Evolutionary conservation across 2,113 vertebrate genomes (phyloP), one percentile per base, ranked within the genome.

Genomic region (Thamnaconus septentrionalis): DNA sequence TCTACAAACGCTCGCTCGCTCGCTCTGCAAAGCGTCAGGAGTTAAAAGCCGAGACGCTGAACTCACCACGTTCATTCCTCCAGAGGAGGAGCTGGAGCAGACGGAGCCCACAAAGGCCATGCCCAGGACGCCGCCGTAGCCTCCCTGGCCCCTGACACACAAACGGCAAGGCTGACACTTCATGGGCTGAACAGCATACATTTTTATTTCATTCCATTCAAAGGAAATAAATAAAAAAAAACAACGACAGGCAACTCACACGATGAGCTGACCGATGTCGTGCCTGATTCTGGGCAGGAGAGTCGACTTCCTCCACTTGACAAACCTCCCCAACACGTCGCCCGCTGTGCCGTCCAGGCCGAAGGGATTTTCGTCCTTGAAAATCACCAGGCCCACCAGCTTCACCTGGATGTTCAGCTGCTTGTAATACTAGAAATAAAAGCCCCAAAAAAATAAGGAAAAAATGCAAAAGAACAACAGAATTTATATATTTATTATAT

Each of bases 61-160:
- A 84, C 94, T 91, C 61, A 97, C 95, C 82, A 93, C 88, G 48
- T 78, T 93, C 75, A 97, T 94, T 59, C 93, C 95, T 41, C 91
- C 94, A 44, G 85, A 79, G 39, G 2, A 82, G 10, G 89, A 64
- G 0, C 41, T 78, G 0, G 91, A 94, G 85, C 95, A 97, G 8
- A 94, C 75, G 0, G 91, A 90, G 0, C 95, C 93, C 57, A 93
- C 92, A 43, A 92, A 96, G 62, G 94, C 95, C 94, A 95, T 95
- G 3, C 95, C 95, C 56, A 95, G 65, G 3, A 93, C 51, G 0
- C 74, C 56, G n/a, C 49, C 61, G 5, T 89, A 94, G 0, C 90
- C 0, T 0, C 0, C 0, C 51, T 40, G 89, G 41, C 94, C 94
- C 55, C 95, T 96, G 73, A 43, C 8, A 88, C 0, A 72, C 3